Evolutionary conservation across 2,797 vertebrate species (phyloP).

Genomic region (Lindbergichthys nudifrons): DNA sequence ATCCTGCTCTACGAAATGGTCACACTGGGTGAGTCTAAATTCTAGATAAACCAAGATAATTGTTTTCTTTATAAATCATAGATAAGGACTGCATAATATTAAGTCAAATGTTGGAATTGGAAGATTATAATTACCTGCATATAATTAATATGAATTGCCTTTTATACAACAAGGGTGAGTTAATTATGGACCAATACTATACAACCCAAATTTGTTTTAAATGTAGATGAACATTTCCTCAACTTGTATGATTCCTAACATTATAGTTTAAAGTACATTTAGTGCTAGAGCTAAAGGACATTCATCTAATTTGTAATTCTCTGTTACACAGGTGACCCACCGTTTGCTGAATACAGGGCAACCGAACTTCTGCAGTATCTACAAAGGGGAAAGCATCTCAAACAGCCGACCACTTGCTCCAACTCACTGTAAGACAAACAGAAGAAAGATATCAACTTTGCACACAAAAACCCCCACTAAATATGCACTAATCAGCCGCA

Average conservation of each 20-base stretch:
- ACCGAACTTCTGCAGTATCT: slow-evolving; percentile 88
- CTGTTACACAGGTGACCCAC: slow-evolving; percentile 87
- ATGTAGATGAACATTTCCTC: not conserved
- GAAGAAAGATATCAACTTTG: not conserved
- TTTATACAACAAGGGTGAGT: not conserved
- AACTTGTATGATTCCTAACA: not conserved
- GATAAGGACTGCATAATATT: not conserved
- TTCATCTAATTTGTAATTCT: not conserved
- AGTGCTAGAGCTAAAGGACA: not conserved
- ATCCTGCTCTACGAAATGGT: slow-evolving; percentile 95
- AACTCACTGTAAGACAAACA: slow-evolving; percentile 84
- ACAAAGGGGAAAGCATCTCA: slow-evolving; percentile 87
- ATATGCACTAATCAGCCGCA: not conserved
- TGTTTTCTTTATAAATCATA: too few relatives aligned
- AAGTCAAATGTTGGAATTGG: not conserved
- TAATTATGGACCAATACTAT: not conserved
- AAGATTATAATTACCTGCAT: not conserved
- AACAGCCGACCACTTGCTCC: slow-evolving; percentile 86
- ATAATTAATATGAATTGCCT: not conserved
- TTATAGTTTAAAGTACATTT: not conserved
- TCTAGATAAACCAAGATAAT: too few relatives aligned
- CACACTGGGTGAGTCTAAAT: slow-evolving; percentile 86
- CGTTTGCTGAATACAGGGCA: slow-evolving; percentile 86
- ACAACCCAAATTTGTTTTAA: not conserved
- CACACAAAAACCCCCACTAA: too few relatives aligned